Base-by-base conservation (phyloP, 2,113 vertebrate genomes). In the Axis porcinus region DNA sequence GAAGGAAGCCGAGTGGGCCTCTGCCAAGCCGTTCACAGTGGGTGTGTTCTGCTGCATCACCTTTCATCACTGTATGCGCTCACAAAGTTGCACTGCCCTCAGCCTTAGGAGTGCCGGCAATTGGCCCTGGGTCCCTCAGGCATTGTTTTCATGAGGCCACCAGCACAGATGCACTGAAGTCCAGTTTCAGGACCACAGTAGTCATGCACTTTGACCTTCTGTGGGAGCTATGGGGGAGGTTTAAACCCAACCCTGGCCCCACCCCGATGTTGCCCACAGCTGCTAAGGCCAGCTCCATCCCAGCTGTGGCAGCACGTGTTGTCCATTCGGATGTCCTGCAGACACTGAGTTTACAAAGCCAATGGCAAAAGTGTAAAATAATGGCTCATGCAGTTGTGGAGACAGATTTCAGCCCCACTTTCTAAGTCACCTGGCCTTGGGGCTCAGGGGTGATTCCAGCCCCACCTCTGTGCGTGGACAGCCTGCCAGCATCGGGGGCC, bases 361-460 rank as follows among this genome's bases (percentile, higher is more conserved):
- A 30, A 16, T 50, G 45, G 78, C 78, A 50, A 30, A 50, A 17
- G 45, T 19, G 9, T 50, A 17, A 81, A 21, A 81, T 17, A 50
- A 17, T 1, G 9, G 45, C 78, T 50, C 78, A 6, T 30, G 5
- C 28, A 50, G 28, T 33, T 0, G 0, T 30, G 15, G 16, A 28
- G 45, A 79, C 45, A 79, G 78, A 33, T 50, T 79, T 47, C 45
- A 81, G 78, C 45, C 28, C 45, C 28, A 10, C 27, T 79, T 79
- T 43, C 76, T 79, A 47, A 50, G 78, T 50, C 78, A 33, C 28
- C 4, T 3, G 28, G 8, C 28, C 78, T 17, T 33, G 45, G 78
- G 27, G 16, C 45, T 81, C 28, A 30, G 9, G 28, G 50, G 78
- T 50, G 40, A 45, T 28, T 45, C 6, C 40, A 76, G 40, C 40